Evolutionary conservation across 2,113 vertebrate species (phyloP).

Genomic region (Ursus arctos): DNA sequence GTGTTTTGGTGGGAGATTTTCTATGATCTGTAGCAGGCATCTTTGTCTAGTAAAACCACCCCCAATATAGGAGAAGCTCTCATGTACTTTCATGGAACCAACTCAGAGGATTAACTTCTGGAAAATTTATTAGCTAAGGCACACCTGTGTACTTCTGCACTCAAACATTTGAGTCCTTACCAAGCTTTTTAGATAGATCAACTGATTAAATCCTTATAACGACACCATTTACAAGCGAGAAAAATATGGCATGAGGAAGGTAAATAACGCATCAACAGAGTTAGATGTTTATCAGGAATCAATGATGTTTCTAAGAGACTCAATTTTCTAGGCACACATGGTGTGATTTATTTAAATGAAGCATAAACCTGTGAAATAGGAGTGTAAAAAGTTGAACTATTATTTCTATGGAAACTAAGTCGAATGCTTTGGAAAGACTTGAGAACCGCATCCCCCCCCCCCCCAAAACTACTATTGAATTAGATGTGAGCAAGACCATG

Average conservation of each 20-base stretch:
- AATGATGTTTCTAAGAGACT: neutral
- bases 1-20: neutral
- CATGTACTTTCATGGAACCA: neutral
- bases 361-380: conserved; percentile 23
- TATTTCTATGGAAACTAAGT: conserved; percentile 47
- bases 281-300: neutral
- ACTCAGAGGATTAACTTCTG: neutral
- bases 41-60: neutral
- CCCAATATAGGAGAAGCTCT: neutral
- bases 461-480: neutral
- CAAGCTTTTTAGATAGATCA: neutral
- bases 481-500: neutral
- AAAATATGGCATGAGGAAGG: neutral
- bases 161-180: neutral
- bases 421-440: conserved; percentile 14
- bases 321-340: neutral
- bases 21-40: neutral
- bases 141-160: neutral
- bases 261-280: neutral
- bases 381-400: neutral
- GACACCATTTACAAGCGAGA: neutral
- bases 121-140: neutral
- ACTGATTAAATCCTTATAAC: neutral
- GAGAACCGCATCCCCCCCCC: neutral
- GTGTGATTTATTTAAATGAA: conserved; percentile 40